These are phyloP conservation scores for Eupithecia subfuscata DNA, from an alignment of 2,888 invertebrate species.

Conservation along the genomic window DNA sequence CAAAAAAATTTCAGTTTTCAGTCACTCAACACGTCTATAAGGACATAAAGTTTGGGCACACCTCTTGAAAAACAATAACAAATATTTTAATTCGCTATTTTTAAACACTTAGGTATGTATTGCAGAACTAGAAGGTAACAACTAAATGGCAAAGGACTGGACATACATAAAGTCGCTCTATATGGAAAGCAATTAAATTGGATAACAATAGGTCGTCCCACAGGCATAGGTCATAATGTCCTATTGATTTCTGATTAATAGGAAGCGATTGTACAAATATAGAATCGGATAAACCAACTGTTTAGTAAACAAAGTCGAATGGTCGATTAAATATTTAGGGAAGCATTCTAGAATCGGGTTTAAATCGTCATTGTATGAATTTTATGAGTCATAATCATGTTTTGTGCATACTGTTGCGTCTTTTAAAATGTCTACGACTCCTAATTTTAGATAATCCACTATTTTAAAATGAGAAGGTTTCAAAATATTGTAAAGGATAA, in stretches of 20 bases:
- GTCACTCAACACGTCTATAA: neutral
- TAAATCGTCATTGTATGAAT: neutral
- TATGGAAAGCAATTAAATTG: conserved; percentile 28
- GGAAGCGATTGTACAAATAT: conserved; percentile 24
- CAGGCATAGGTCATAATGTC: conserved; percentile 21
- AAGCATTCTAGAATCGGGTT: neutral
- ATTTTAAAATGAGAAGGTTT: no score
- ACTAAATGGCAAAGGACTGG: conserved; percentile 22
- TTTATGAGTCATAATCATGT: neutral
- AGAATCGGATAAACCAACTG: conserved; percentile 15
- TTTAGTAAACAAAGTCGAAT: conserved; percentile 2
- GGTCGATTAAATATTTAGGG: neutral
- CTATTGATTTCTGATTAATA: conserved; percentile 24
- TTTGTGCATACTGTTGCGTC: neutral
- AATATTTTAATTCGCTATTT: neutral
- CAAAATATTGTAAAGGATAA: no score
- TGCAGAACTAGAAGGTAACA: conserved; percentile 21
- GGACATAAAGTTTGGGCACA: neutral
- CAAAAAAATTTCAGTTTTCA: neutral
- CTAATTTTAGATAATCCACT: neutral
- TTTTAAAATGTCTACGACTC: neutral
- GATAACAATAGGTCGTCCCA: conserved; percentile 35
- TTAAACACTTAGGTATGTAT: conserved; percentile 19
- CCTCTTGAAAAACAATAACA: neutral
- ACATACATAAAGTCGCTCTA: conserved; percentile 1